These are phyloP conservation scores for Coptotermes formosanus DNA, from an alignment of 1,140 invertebrate species.

Conservation along the genomic window DNA sequence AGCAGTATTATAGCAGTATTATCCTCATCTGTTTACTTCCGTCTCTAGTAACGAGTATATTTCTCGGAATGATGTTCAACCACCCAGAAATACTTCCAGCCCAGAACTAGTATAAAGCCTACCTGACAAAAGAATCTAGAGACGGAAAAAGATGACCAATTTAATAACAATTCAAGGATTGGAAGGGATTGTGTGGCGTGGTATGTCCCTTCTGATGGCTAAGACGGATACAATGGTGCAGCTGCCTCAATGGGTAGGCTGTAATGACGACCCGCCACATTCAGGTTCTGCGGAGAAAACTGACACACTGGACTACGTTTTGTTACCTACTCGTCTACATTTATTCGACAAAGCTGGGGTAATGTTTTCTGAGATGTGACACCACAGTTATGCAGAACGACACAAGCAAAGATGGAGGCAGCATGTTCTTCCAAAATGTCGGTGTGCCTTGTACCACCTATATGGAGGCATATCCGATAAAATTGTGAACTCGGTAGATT, in stretches of 20 bases:
- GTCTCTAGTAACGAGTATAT: not conserved
- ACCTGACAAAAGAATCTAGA: constrained; percentile 2
- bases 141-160: not conserved
- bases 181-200: constrained; percentile 7
- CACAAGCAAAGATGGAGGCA: too few relatives aligned
- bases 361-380: too few relatives aligned
- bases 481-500: too few relatives aligned
- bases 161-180: not conserved
- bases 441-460: too few relatives aligned
- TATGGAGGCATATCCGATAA: too few relatives aligned
- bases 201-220: not conserved
- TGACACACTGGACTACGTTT: not conserved
- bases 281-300: not conserved
- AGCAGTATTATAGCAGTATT: not conserved
- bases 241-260: not conserved
- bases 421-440: too few relatives aligned
- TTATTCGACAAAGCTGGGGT: too few relatives aligned
- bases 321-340: too few relatives aligned
- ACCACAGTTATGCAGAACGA: too few relatives aligned
- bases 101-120: not conserved
- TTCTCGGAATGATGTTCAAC: not conserved
- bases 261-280: not conserved
- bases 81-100: not conserved
- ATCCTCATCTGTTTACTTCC: not conserved
- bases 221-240: not conserved